phyloP scores from a whole-genome alignment of 2,888 invertebrate genomes.

The Caenorhabditis japonica region DNA sequence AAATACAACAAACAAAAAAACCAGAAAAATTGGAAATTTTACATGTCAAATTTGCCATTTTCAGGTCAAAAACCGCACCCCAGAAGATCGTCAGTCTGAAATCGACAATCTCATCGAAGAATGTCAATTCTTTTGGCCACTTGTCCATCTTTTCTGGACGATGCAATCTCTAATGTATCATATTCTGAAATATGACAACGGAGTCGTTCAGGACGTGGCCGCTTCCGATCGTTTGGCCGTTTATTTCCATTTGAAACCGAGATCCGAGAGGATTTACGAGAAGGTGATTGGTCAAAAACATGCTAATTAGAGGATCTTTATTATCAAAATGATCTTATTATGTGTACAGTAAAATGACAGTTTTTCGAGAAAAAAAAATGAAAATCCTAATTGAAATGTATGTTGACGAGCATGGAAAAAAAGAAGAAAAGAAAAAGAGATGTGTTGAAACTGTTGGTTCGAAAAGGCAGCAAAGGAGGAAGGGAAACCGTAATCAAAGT shows the following conservation, averaged over 20 bases:
- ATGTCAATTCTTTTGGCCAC: constrained; percentile 29
- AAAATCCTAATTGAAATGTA: no score
- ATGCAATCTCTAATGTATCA: constrained; percentile 9
- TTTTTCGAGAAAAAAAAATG: no score
- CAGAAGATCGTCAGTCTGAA: constrained; percentile 3
- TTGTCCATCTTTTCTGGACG: constrained; percentile 27
- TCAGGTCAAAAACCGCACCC: constrained; percentile 25
- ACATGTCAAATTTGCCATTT: background rate
- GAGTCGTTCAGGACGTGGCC: constrained; percentile 25
- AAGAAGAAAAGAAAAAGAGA: no score
- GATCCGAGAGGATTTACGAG: constrained; percentile 25
- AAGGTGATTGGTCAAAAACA: background rate
- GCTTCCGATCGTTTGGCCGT: constrained; percentile 17
- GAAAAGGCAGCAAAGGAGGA: constrained; percentile 4
- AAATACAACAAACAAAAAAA: no score
- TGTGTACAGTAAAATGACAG: no score
- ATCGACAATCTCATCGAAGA: constrained; percentile 7
- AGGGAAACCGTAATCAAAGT: background rate
- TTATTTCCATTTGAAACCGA: constrained; percentile 28
- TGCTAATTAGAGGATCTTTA: no score
- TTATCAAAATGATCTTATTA: no score
- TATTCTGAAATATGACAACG: constrained; percentile 16
- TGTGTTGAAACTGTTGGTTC: no score
- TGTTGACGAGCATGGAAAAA: no score
- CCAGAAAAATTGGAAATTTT: background rate